Evolutionary conservation across 1,140 invertebrate genomes (phyloP), one percentile per base, ranked within the genome.

Genomic region (Trypoxylus dichotomus): DNA sequence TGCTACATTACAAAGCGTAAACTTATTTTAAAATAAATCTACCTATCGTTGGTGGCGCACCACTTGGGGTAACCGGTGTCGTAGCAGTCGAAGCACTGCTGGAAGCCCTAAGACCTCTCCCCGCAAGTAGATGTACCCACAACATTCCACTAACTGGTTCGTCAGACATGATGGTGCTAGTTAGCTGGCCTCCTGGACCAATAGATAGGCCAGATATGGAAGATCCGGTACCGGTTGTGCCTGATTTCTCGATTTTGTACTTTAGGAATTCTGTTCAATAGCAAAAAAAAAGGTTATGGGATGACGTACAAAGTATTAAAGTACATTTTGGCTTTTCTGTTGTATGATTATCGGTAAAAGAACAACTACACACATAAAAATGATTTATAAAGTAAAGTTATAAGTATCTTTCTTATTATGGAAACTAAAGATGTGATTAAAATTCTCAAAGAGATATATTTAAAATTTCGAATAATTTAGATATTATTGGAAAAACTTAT

Each of bases 101-200:
- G 0, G 94, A 92, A 13, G 95, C 92, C 81, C 96, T 91, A 24
- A 98, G 89, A 21, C 96, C 96, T 77, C 96, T 91, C 2, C 96
- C 96, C 3, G 95, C 95, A 27, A 97, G 87, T 43, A 98, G 88
- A 85, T 97, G 96, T 6, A 98, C 93, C 93, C 94, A 95, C 0
- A 98, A 88, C 87, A 98, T 91, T 6, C 96, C 96, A 78, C 95
- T 97, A 32, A 97, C 91, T 1, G 95, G 93, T 74, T 89, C 89
- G 25, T 89, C 86, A 10, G 60, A 68, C 25, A 84, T 88, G 79
- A 85, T 88, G 81, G 83, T 88, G 47, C 25, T 76, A 1, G 86
- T 86, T 2, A 87, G 88, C 41, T 88, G 81, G 19, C 86, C 86
- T 1, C 86, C 87, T 84, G 87, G 86, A 1, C 86, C 87, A 1